Conservation (phyloP, 2,797 vertebrate species). For the Knipowitschia caucasica region DNA sequence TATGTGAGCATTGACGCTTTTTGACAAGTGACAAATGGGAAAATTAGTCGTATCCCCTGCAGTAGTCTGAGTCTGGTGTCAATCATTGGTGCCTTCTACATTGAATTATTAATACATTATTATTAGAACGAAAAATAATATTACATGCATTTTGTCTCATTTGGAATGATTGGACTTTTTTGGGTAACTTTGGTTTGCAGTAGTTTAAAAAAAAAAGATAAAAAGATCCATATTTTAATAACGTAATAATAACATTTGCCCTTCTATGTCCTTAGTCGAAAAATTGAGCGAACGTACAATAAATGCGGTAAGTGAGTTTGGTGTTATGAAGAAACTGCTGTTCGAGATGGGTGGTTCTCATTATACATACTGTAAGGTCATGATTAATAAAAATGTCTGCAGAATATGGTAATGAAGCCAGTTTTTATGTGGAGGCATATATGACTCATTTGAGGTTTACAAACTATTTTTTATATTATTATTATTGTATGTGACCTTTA, state of each 20-base stretch:
- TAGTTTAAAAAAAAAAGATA: too few relatives aligned
- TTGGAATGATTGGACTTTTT: too few relatives aligned
- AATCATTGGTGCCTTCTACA: neutral
- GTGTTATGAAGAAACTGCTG: neutral
- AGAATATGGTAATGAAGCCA: constrained; percentile 3
- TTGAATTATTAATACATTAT: neutral
- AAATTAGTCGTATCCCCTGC: neutral
- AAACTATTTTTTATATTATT: neutral
- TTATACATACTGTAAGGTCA: neutral
- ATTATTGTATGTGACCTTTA: neutral
- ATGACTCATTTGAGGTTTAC: neutral
- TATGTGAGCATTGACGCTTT: neutral
- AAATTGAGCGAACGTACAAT: neutral
- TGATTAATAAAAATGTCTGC: constrained; percentile 2
- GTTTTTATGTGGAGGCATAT: neutral
- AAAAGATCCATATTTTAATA: too few relatives aligned
- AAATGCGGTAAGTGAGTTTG: neutral
- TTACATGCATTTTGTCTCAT: neutral
- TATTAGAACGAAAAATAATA: too few relatives aligned
- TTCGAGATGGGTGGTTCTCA: neutral
- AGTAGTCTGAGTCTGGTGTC: neutral
- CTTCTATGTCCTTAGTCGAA: neutral
- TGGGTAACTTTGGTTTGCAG: too few relatives aligned
- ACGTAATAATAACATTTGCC: too few relatives aligned
- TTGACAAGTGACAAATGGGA: neutral